A percentile compares a stretch with the other conserved stretches of the same genome.
These are phyloP conservation scores for Pseudachorutes palmiensis DNA, from an alignment of 1,140 invertebrate species.

Conservation along the genomic window DNA sequence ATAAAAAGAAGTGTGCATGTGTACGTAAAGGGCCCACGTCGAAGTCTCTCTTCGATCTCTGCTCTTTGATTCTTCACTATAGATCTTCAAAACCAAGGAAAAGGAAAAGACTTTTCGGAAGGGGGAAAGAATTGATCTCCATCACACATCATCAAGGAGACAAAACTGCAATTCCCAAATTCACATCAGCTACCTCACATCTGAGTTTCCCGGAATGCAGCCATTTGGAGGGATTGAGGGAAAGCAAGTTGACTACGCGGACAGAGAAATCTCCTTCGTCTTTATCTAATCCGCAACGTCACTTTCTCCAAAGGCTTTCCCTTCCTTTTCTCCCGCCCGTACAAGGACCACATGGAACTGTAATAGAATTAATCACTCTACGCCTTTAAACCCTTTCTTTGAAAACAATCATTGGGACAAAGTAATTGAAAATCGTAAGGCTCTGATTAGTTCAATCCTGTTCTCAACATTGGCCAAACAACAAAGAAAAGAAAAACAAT, in stretches of 20 bases:
- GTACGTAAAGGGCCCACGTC: no score
- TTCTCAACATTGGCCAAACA: no score
- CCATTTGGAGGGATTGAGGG: background rate
- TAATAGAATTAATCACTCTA: background rate
- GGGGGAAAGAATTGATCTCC: constrained; percentile 3
- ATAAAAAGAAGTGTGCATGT: background rate
- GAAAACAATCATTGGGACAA: background rate
- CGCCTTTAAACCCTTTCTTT: background rate
- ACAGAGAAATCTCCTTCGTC: background rate
- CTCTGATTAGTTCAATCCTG: no score
- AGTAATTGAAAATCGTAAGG: background rate
- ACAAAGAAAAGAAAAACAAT: no score
- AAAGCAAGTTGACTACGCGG: background rate
- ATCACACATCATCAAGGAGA: constrained; percentile 10
- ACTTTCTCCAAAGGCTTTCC: background rate
- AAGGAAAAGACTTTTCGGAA: background rate
- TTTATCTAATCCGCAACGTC: background rate
- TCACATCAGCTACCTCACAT: background rate
- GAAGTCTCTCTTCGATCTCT: no score
- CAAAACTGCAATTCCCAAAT: constrained; percentile 9
- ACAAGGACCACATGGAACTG: background rate
- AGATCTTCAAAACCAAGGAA: background rate
- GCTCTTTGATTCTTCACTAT: constrained; percentile 2
- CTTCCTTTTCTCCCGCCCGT: background rate
- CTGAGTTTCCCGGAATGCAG: background rate